Percentiles rank a stretch among this genome's conserved stretches.
These are phyloP conservation scores for Gymnoscopelus braueri DNA, from an alignment of 2,797 vertebrate species.

Conservation along the genomic window DNA sequence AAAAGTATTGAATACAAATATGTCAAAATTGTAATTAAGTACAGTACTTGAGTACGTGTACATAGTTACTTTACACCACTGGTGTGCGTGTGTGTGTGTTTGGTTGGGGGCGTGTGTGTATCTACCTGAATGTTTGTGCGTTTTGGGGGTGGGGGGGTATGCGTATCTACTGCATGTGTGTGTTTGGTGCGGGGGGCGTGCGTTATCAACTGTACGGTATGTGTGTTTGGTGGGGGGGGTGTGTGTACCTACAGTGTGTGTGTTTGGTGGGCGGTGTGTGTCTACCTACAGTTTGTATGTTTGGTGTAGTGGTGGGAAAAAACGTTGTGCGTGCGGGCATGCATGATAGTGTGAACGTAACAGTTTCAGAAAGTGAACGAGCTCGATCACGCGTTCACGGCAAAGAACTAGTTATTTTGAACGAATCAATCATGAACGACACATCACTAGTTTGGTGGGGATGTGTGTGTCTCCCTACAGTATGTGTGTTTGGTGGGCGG, in stretches of 20 bases:
- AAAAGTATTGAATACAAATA: no score
- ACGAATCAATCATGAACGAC: no score
- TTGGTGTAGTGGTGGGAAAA: not conserved
- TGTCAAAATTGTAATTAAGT: no score
- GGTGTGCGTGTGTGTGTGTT: not conserved
- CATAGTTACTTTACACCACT: no score
- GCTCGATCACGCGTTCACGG: no score
- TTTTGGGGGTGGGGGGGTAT: not conserved
- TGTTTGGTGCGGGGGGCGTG: no score
- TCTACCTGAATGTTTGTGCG: not conserved
- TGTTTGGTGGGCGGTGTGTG: not conserved
- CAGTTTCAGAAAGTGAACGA: no score
- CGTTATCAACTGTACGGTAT: not conserved
- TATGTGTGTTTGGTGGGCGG: not conserved
- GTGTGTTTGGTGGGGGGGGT: not conserved
- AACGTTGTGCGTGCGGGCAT: constrained; percentile 35
- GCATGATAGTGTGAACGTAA: no score
- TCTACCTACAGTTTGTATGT: not conserved
- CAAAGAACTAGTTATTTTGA: no score
- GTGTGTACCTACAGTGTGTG: not conserved
- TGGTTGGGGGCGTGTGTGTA: not conserved
- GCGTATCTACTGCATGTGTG: not conserved
- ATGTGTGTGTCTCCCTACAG: constrained; percentile 27
- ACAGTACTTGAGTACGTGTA: no score
- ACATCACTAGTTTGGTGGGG: no score